Base-by-base conservation (phyloP, 2,113 vertebrate species). In the Xenopus laevis region DNA sequence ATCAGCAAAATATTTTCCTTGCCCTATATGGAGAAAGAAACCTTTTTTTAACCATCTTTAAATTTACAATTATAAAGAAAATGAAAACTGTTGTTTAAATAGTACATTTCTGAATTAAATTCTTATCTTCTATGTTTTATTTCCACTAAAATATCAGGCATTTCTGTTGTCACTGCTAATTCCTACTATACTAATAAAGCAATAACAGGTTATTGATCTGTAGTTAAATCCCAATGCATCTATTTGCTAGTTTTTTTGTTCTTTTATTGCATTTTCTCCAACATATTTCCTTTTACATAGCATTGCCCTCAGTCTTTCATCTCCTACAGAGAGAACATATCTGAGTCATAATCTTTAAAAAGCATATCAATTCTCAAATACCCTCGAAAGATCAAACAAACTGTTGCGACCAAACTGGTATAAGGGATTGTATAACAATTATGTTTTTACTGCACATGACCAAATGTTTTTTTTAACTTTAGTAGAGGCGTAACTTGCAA, bases 161-260 rank as follows among this genome's bases (percentile, higher is more conserved):
- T 5, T 40, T 40, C 8, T 40, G 85, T 8, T 40, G 81, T 90
- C 87, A 93, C 86, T 87, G 86, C 81, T 90, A 92, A 91, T 88
- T 87, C 88, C 91, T 89, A 86, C 84, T 88, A 86, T 90, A 81
- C 83, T 83, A 79, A 85, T 87, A 90, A 92, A 87, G 83, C 87
- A 91, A 91, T 88, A 91, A 88, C 86, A 87, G 82, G 87, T 73
- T 88, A 91, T 90, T 87, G 91, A 93, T 90, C 88, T 83, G 85
- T 81, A 84, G 82, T 84, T 87, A 84, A 87, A 87, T 86, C 84
- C 83, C 82, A 84, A 73, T 80, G 80, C 79, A 82, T 79, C 83
- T 81, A 71, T 81, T 79, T 84, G 87, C 83, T 78, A 80, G 86
- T 79, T 86, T 85, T 87, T 82, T 80, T 0, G 2, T 79, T 68